Conservation (phyloP, 2,888 invertebrate species). For the Thereva nobilitata region DNA sequence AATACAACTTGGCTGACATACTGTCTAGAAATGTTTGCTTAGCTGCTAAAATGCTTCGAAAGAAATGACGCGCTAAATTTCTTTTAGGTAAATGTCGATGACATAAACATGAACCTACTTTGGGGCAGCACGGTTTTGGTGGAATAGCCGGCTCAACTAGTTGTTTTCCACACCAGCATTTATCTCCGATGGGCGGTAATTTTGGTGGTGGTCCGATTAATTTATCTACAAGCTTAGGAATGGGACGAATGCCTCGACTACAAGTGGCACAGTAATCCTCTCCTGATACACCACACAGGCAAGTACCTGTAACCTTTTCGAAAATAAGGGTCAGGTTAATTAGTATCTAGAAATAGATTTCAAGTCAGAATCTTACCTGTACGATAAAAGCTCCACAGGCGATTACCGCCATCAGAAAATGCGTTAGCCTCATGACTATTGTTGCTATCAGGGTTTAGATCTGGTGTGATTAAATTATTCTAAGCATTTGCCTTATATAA, state of each 20-base stretch:
- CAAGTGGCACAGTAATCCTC: conserved; percentile 48
- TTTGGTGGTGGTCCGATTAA: conserved; percentile 43
- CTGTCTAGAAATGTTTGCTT: conserved; percentile 1
- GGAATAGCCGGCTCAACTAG: conserved; percentile 55
- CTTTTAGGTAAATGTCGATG: conserved; percentile 50
- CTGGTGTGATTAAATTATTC: too few species aligned
- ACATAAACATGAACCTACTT: conserved; percentile 53
- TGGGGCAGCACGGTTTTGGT: conserved; percentile 47
- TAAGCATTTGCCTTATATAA: too few species aligned
- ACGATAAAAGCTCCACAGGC: too few species aligned
- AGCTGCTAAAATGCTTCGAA: conserved; percentile 38
- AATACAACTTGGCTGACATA: conserved; percentile 1
- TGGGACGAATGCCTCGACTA: conserved; percentile 32
- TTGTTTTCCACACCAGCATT: conserved; percentile 54
- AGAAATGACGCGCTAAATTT: conserved; percentile 49
- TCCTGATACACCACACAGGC: conserved; percentile 53
- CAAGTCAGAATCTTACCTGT: conserved; percentile 20
- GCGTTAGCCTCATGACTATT: too few species aligned
- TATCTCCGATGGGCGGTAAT: conserved; percentile 53
- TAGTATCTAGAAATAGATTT: background rate
- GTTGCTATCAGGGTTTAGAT: too few species aligned
- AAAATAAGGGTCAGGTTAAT: background rate
- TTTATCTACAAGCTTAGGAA: conserved; percentile 41
- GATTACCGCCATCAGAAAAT: too few species aligned
- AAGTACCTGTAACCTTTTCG: conserved; percentile 48